phyloP scores from a whole-genome alignment of 1,140 invertebrate species.

The Drosophila sproati region DNA sequence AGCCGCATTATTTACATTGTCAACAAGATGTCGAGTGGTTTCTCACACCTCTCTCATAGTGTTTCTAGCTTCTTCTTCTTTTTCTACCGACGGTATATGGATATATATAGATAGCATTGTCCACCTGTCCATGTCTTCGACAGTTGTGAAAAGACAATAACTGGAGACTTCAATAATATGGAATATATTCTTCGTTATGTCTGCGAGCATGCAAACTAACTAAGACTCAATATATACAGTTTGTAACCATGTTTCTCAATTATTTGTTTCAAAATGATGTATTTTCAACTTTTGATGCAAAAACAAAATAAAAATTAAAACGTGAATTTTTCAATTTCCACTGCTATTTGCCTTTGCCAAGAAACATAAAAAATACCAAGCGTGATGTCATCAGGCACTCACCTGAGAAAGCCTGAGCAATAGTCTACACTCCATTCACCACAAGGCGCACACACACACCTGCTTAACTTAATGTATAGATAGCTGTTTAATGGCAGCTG shows the following conservation, averaged over 20 bases:
- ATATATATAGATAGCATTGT: not conserved
- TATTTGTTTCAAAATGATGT: too few relatives aligned
- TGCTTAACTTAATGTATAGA: slow-evolving; percentile 53
- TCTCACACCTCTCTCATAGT: slow-evolving; percentile 50
- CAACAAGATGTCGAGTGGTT: slow-evolving; percentile 75
- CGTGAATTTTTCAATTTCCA: slow-evolving; percentile 31
- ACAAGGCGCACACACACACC: slow-evolving; percentile 15
- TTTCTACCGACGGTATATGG: not conserved
- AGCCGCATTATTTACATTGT: slow-evolving; percentile 75
- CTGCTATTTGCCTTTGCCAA: slow-evolving; percentile 32
- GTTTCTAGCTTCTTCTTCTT: slow-evolving; percentile 23
- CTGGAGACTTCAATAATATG: too few relatives aligned
- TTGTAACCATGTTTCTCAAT: too few relatives aligned
- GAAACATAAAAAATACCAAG: slow-evolving; percentile 10
- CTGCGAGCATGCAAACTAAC: too few relatives aligned
- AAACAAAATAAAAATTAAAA: not conserved
- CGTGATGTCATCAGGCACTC: slow-evolving; percentile 41
- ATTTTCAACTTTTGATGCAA: slow-evolving; percentile 10
- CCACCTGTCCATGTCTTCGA: slow-evolving; percentile 1
- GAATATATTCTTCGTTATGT: too few relatives aligned
- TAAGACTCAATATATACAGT: too few relatives aligned
- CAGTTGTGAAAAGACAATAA: too few relatives aligned
- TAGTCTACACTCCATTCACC: not conserved
- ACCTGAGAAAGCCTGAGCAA: slow-evolving; percentile 14
- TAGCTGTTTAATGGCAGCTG: slow-evolving; percentile 56